Base-by-base conservation (phyloP, 2,888 invertebrate genomes). In the Hirtodrosophila cameraria region DNA sequence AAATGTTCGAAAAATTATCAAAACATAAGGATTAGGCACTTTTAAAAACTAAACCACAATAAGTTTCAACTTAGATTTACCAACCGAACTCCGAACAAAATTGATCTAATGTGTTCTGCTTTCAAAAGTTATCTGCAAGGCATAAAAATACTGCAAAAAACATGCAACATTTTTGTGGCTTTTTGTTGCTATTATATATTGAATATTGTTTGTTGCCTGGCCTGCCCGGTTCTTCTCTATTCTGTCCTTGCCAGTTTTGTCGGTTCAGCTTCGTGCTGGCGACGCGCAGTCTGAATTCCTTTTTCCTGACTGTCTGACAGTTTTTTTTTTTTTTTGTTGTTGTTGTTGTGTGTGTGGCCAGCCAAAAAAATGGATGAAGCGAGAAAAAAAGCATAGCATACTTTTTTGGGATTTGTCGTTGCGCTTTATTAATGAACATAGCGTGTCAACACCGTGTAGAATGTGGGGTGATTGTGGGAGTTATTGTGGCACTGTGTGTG, bases 391-490 rank as follows among this genome's bases (percentile, higher is more conserved):
- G 8, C 38, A 15, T 63, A 79, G 76, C 68, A 68, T 65, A 42
- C 59, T 70, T 72, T 65, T 70, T 70, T 46, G 63, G 62, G 48
- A 60, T 43, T 59, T 55, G 66, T 55, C 41, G 55, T 36, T 66
- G 67, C 69, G 67, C 70, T 84, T 74, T 85, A 79, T 79, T 79
- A 79, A 79, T 79, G 78, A 84, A 79, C 74, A 70, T 57, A 55
- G 18, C 63, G 70, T 81, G 85, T 81, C 82, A 82, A 66, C 75
- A 78, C 30, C 58, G 39, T 15, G 33, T 18, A 12, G 46, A 8
- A 0, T 18, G 16, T 3, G 5, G 13, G 42, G n/a, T 8, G 13
- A n/a, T 27, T 0, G 16, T 6, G 11, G 1, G 12, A 3, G 0
- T n/a, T n/a, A n/a, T n/a, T 6, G 27, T 2, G 20, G 3, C n/a